These are phyloP conservation scores for Dipodomys ordii DNA, from an alignment of 2,113 vertebrate genomes.

Conservation along the genomic window DNA sequence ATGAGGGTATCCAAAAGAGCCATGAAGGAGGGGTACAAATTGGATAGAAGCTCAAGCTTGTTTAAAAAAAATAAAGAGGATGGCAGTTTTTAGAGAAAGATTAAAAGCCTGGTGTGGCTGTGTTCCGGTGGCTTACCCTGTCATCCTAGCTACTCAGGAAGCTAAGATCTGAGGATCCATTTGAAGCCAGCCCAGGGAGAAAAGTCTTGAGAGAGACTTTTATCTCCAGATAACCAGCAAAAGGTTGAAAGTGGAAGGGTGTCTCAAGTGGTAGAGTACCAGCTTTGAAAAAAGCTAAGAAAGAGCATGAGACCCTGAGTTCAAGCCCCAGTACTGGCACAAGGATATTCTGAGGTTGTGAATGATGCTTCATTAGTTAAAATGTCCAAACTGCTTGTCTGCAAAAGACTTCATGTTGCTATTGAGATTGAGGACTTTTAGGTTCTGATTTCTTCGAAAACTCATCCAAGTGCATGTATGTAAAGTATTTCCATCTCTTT, in stretches of 20 bases:
- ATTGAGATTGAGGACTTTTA: background rate
- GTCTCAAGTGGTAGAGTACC: too few relatives aligned
- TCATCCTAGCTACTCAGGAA: too few relatives aligned
- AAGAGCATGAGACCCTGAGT: too few relatives aligned
- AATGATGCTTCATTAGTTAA: background rate
- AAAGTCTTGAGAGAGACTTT: background rate
- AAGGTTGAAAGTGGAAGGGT: too few relatives aligned
- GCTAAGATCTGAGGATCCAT: too few relatives aligned
- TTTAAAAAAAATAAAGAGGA: too few relatives aligned
- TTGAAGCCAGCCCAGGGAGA: background rate
- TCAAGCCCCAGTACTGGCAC: too few relatives aligned
- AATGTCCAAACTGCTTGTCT: background rate
- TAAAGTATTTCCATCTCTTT: background rate
- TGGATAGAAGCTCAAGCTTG: background rate
- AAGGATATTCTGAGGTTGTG: background rate
- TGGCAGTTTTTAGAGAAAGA: background rate
- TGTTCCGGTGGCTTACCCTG: too few relatives aligned
- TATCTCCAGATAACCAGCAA: too few relatives aligned
- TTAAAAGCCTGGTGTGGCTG: rapidly evolving
- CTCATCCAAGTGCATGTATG: background rate
- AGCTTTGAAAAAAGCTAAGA: too few relatives aligned
- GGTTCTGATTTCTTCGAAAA: background rate
- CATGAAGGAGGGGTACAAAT: background rate
- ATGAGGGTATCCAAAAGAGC: background rate
- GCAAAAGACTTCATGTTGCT: background rate